Conservation (phyloP, 1,140 invertebrate species). For the Diprion similis region DNA sequence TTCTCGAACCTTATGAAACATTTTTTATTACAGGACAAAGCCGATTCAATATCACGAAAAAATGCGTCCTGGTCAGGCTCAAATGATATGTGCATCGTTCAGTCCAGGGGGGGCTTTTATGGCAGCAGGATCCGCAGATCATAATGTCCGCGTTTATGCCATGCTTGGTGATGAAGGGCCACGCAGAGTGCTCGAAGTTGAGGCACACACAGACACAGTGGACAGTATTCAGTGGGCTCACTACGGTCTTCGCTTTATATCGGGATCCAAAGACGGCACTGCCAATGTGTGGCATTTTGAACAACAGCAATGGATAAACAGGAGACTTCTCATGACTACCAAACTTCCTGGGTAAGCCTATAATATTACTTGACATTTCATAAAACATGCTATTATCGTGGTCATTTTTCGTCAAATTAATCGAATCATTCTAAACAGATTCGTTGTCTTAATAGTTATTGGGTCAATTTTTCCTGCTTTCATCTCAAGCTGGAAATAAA, state of each 20-base stretch:
- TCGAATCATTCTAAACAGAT: not conserved
- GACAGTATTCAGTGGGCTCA: conserved; percentile 97
- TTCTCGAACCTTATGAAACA: not conserved
- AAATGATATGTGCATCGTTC: conserved; percentile 96
- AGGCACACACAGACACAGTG: conserved; percentile 91
- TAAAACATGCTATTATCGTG: not conserved
- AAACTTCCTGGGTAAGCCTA: conserved; percentile 68
- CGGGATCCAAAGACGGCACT: conserved; percentile 96
- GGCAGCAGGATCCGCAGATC: conserved; percentile 93
- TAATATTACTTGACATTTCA: conserved; percentile 14
- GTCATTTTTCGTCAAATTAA: conserved; percentile 5
- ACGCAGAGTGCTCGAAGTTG: conserved; percentile 68
- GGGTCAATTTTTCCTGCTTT: not conserved
- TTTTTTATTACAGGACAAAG: conserved; percentile 68
- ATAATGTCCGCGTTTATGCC: conserved; percentile 90
- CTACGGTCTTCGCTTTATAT: conserved; percentile 83
- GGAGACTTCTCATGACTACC: conserved; percentile 76
- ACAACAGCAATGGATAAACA: conserved; percentile 86
- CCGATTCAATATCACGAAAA: conserved; percentile 93
- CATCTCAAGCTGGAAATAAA: too few relatives aligned
- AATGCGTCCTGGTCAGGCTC: conserved; percentile 90
- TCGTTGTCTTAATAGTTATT: not conserved
- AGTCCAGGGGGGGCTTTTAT: conserved; percentile 93
- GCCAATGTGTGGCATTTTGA: conserved; percentile 94
- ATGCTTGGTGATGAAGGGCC: conserved; percentile 79